Evolutionary conservation across 2,113 vertebrate species (phyloP).

Genomic region (Brevimyrus niger): DNA sequence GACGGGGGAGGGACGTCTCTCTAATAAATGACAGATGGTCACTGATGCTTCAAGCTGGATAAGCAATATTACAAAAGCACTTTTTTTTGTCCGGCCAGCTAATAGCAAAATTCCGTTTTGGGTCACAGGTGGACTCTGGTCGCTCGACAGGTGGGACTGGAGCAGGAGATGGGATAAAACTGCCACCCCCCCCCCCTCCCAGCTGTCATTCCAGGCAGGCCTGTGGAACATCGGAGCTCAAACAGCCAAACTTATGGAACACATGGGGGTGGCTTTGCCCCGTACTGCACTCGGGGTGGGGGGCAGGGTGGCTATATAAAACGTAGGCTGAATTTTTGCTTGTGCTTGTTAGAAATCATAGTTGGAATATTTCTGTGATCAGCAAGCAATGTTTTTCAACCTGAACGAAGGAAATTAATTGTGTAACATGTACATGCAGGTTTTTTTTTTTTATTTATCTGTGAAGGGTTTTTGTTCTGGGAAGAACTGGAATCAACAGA

Average conservation of each 20-base stretch:
- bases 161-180: not conserved
- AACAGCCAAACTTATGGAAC: not conserved
- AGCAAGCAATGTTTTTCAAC: not conserved
- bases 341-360: not conserved
- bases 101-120: conserved; percentile 1
- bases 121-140: not conserved
- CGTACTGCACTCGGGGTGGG: not conserved
- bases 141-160: not conserved
- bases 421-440: not conserved
- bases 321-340: not conserved
- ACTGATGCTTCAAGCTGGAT: not conserved
- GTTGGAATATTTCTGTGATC: not conserved
- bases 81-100: not conserved
- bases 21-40: not conserved
- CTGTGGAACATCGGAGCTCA: not conserved
- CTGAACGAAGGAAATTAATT: not conserved
- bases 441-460: not conserved
- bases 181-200: not conserved
- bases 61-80: not conserved
- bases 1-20: not conserved
- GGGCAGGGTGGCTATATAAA: not conserved
- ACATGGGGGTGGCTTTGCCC: not conserved
- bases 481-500: not conserved
- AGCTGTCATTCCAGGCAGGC: not conserved
- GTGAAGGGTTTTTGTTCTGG: not conserved